Evolutionary conservation across 1,140 invertebrate species (phyloP).

Genomic region (Pseudomyrmex concolor): DNA sequence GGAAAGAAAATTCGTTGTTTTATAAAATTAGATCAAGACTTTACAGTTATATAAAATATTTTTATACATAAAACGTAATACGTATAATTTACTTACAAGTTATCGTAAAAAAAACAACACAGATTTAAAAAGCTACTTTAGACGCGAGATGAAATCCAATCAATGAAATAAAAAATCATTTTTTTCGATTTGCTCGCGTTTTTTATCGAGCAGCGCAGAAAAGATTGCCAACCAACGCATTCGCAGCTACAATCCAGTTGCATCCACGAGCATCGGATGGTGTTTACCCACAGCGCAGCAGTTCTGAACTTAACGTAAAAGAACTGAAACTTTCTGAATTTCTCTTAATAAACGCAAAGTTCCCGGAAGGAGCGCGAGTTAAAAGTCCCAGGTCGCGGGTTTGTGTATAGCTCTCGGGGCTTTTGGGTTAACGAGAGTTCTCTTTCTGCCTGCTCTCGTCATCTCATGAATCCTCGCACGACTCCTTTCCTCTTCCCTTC

Average conservation of each 20-base stretch:
- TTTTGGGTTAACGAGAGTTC: slow-evolving; percentile 66
- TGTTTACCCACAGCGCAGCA: not conserved
- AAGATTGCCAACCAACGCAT: not conserved
- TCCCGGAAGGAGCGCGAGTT: slow-evolving; percentile 10
- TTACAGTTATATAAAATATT: not conserved
- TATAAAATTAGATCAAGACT: not conserved
- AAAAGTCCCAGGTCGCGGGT: slow-evolving; percentile 33
- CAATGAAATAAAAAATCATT: not conserved
- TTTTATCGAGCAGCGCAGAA: not conserved
- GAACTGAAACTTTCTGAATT: slow-evolving; percentile 66
- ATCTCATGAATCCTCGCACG: slow-evolving; percentile 49
- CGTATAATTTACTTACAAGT: no score
- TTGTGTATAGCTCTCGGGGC: slow-evolving; percentile 34
- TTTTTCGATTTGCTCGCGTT: not conserved
- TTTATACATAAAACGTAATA: not conserved
- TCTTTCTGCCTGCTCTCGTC: slow-evolving; percentile 9
- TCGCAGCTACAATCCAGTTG: slow-evolving; percentile 22
- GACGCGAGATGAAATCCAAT: not conserved
- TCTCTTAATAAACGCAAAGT: slow-evolving; percentile 69
- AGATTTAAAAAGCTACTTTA: not conserved
- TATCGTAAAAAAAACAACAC: no score
- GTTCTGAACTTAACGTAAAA: slow-evolving; percentile 59
- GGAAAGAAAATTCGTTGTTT: not conserved
- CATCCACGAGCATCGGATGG: slow-evolving; percentile 14
- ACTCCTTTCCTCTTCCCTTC: slow-evolving; percentile 14